Evolutionary conservation across 2,113 vertebrate species (phyloP).

Genomic region (Lasiurus cinereus): DNA sequence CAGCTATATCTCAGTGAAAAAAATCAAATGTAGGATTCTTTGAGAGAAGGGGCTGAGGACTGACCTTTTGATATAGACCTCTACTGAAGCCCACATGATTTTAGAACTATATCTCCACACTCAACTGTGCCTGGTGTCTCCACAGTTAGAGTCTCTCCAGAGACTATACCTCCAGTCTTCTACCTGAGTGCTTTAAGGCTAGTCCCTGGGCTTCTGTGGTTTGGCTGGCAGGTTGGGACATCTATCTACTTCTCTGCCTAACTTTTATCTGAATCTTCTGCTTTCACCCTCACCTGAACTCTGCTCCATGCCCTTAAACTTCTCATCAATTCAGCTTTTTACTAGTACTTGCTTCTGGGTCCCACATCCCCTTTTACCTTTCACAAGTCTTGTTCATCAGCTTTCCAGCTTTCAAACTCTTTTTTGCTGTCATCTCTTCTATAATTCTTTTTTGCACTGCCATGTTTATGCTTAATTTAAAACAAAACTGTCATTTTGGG

Average conservation of each 20-base stretch:
- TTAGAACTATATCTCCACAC: not conserved
- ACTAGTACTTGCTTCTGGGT: not conserved
- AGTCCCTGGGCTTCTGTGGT: not conserved
- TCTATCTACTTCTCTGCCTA: not conserved
- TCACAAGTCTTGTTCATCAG: not conserved
- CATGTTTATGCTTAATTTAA: not conserved
- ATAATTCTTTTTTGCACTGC: constrained; percentile 9
- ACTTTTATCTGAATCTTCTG: not conserved
- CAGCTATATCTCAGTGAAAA: not conserved
- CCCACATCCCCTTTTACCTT: not conserved
- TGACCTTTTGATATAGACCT: not conserved
- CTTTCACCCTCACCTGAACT: not conserved
- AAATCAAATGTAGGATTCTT: not conserved
- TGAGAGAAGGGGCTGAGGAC: not conserved
- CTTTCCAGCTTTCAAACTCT: constrained; percentile 11
- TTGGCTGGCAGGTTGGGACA: not conserved
- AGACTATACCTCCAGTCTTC: not conserved
- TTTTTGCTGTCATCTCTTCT: constrained; percentile 39
- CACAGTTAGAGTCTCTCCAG: not conserved
- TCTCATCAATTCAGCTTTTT: not conserved
- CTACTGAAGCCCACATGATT: not conserved
- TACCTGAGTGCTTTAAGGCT: not conserved
- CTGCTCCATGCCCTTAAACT: not conserved
- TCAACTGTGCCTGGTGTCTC: not conserved
- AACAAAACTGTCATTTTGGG: not conserved